A percentile compares a stretch with the other conserved stretches of the same genome.
These are phyloP conservation scores for Bombyx huttoni DNA, from an alignment of 2,888 invertebrate genomes.

Conservation along the genomic window DNA sequence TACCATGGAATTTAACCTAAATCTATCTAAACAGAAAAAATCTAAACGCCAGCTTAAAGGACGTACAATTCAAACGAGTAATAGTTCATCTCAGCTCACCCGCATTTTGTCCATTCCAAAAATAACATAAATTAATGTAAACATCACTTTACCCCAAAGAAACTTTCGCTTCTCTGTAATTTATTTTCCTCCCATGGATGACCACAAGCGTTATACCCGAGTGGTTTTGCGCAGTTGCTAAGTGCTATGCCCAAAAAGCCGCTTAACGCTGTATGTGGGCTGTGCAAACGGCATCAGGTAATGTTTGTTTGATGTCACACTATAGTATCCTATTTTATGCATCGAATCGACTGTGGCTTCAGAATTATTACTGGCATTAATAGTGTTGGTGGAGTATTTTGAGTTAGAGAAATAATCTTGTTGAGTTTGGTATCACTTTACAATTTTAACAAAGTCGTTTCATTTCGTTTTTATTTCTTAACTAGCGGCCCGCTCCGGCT, in stretches of 20 bases:
- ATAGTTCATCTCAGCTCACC: not conserved
- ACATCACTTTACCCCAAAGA: constrained; percentile 1
- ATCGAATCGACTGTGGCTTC: not conserved
- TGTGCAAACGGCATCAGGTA: constrained; percentile 11
- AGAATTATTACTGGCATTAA: not conserved
- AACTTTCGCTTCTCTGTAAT: not conserved
- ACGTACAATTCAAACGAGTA: not conserved
- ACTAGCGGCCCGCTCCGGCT: no score
- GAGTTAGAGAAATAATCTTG: not conserved
- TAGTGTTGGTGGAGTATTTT: not conserved
- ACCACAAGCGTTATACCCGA: constrained; percentile 6
- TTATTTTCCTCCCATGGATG: constrained; percentile 7
- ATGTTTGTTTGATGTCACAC: constrained; percentile 6
- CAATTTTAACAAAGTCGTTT: no score
- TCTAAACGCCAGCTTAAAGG: no score
- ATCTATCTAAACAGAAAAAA: no score
- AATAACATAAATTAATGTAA: not conserved
- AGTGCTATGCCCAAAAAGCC: constrained; percentile 14
- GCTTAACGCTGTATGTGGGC: constrained; percentile 13
- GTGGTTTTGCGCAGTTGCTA: constrained; percentile 10
- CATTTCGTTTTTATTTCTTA: no score
- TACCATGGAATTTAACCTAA: no score
- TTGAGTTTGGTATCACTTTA: no score
- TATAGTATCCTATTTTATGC: not conserved
- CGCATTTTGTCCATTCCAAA: not conserved